Percentiles rank a stretch among this genome's conserved stretches.
phyloP scores from a whole-genome alignment of 2,888 invertebrate species.

The Drosophila ezoana region DNA sequence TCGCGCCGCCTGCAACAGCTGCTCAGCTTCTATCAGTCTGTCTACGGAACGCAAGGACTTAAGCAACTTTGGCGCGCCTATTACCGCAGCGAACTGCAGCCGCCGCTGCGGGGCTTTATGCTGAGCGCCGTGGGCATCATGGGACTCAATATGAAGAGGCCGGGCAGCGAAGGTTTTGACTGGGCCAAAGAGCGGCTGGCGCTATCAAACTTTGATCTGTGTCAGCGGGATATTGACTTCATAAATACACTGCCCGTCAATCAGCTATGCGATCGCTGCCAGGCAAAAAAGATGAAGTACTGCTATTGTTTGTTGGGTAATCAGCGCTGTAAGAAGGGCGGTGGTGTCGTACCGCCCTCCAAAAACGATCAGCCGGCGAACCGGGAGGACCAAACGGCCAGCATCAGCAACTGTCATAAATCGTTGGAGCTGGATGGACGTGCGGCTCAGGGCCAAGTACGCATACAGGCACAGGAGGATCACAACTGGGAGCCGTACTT shows the following conservation, averaged over 20 bases:
- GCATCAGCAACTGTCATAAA: slow-evolving; percentile 85
- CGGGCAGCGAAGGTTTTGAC: slow-evolving; percentile 86
- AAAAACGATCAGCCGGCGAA: not conserved
- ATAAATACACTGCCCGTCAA: slow-evolving; percentile 86
- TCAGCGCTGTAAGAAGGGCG: slow-evolving; percentile 64
- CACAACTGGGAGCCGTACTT: slow-evolving; percentile 89
- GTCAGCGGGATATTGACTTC: slow-evolving; percentile 87
- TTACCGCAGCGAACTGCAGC: slow-evolving; percentile 82
- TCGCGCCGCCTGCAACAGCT: slow-evolving; percentile 88
- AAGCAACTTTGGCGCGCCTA: slow-evolving; percentile 86
- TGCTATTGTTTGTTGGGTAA: slow-evolving; percentile 81
- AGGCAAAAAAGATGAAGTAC: slow-evolving; percentile 76
- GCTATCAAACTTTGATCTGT: slow-evolving; percentile 86
- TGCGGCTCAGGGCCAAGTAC: slow-evolving; percentile 48
- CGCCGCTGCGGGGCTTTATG: slow-evolving; percentile 86
- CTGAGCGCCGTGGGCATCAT: slow-evolving; percentile 87
- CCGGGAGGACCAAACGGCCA: slow-evolving; percentile 70
- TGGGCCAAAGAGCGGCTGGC: slow-evolving; percentile 88
- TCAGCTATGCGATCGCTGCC: slow-evolving; percentile 85
- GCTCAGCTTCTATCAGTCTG: slow-evolving; percentile 87
- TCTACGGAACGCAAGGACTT: slow-evolving; percentile 88
- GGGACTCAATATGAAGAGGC: slow-evolving; percentile 82
- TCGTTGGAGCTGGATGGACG: slow-evolving; percentile 34
- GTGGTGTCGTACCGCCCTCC: not conserved
- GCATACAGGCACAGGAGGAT: slow-evolving; percentile 67